Evolutionary conservation across 2,888 invertebrate species (phyloP), one percentile per base, ranked within the genome.

Genomic region (Keiferia lycopersicella): DNA sequence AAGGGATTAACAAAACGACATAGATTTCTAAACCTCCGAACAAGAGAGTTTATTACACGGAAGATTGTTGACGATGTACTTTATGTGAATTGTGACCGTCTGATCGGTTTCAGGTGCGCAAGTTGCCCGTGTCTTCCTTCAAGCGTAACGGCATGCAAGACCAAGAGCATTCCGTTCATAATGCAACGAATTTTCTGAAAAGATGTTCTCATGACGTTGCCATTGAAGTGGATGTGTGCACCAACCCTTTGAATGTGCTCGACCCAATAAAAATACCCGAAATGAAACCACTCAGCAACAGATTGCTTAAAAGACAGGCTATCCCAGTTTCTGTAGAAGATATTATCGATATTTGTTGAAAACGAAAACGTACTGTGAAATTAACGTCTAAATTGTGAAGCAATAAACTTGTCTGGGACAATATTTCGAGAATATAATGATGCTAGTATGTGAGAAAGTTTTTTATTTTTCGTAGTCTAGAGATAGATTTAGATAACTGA

Each of bases 101-200:
- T 84, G 81, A 74, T 84, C 80, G 80, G 75, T 91, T 91, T 77
- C 91, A 91, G 91, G 90, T 91, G 70, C 77, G 76, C 71, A 72
- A 78, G 78, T 74, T 90, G 69, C 91, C 91, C 65, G 84, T 87
- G 68, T 71, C 84, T 67, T 88, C 89, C 66, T 90, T 91, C 81
- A 91, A 90, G 78, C 87, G 91, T 64, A 91, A 91, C 71, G 91
- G 91, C 68, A 87, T 90, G 82, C 91, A 91, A 73, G 91, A 91
- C 70, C 87, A 88, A 73, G 88, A 89, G 70, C 84, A 88, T 77
- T 89, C 91, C 63, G 83, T 79, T 62, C 76, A 86, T 69, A 88
- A 88, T 60, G 81, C 87, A 67, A 68, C 87, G 60, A 90, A 88
- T 80, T 91, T 84, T 73, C 83, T 91, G 66, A 67, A 65, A 66